Conservation (phyloP, 2,888 invertebrate genomes). For the Invenusta paracnida region DNA sequence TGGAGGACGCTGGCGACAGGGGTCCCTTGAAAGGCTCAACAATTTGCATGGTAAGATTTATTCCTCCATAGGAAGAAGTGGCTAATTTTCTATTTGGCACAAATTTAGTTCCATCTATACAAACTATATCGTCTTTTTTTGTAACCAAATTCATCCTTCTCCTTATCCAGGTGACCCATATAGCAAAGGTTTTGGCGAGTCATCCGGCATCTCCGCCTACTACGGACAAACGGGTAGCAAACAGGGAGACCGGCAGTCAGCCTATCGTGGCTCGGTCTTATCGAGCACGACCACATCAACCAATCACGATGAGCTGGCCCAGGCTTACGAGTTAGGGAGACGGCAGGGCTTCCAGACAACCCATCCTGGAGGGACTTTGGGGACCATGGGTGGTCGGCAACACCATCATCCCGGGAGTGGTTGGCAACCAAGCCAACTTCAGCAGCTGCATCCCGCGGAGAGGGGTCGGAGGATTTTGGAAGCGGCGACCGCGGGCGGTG, state of each 20-base stretch:
- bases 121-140: too few relatives aligned
- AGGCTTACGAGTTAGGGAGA: not conserved
- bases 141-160: too few relatives aligned
- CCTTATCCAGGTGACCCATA: not conserved
- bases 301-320: not conserved
- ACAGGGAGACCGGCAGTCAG: not conserved
- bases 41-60: not conserved
- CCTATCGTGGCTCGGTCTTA: not conserved
- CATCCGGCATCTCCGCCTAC: not conserved
- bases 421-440: not conserved
- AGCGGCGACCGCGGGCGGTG: not conserved
- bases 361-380: too few relatives aligned
- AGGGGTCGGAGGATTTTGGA: not conserved
- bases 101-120: too few relatives aligned
- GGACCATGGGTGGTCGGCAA: not conserved
- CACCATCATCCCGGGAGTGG: not conserved
- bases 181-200: not conserved
- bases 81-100: too few relatives aligned
- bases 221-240: not conserved
- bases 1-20: not conserved
- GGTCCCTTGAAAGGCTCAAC: not conserved
- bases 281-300: not conserved
- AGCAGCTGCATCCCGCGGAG: not conserved
- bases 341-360: not conserved
- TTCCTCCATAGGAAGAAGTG: too few relatives aligned